These are phyloP conservation scores for Drosophila asahinai DNA, from an alignment of 1,140 invertebrate species.

Conservation along the genomic window DNA sequence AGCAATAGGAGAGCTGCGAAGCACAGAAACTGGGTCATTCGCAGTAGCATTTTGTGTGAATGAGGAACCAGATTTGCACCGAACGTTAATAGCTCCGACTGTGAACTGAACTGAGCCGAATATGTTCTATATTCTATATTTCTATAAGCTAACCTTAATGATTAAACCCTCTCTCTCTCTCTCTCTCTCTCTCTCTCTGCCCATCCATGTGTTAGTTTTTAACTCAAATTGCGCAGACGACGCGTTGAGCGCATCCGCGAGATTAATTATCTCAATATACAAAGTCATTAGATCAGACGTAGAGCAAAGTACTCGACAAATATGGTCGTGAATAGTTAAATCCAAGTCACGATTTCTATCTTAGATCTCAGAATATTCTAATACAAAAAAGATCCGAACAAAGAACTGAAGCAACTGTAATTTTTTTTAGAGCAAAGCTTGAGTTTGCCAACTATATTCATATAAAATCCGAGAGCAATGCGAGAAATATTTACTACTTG, in stretches of 20 bases:
- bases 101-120: constrained; percentile 58
- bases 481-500: too few relatives aligned
- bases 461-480: too few relatives aligned
- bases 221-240: constrained; percentile 57
- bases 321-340: background rate
- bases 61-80: constrained; percentile 51
- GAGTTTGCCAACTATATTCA: background rate
- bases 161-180: constrained; percentile 16
- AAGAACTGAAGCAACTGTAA: too few relatives aligned
- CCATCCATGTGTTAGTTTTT: constrained; percentile 31
- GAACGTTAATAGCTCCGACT: constrained; percentile 47
- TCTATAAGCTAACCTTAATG: constrained; percentile 16
- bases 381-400: too few relatives aligned
- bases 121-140: constrained; percentile 31
- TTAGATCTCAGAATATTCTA: background rate
- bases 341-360: background rate
- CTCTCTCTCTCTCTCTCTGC: constrained; percentile 9
- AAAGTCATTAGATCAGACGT: background rate
- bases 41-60: constrained; percentile 19
- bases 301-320: background rate
- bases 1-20: constrained; percentile 40
- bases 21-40: constrained; percentile 62
- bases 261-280: constrained; percentile 52
- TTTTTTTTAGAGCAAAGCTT: too few relatives aligned
- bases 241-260: constrained; percentile 36